These are phyloP conservation scores for Paralvinella palmiformis DNA, from an alignment of 1,140 invertebrate species.

Conservation along the genomic window DNA sequence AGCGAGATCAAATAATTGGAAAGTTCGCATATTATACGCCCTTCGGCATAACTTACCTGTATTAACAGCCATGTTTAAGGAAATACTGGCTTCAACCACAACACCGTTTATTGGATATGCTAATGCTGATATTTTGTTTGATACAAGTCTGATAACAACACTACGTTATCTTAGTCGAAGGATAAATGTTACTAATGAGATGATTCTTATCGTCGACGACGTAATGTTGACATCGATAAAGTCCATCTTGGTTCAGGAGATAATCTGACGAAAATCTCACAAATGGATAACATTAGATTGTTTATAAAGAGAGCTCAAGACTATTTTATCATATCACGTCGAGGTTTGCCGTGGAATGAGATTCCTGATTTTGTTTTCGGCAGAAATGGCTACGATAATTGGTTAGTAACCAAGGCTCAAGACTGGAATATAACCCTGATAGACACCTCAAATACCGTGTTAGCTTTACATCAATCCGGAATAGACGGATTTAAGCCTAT, in stretches of 20 bases:
- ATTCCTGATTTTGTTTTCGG: slow-evolving; percentile 16
- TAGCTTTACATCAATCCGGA: slow-evolving; percentile 33
- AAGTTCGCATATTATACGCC: too few relatives aligned
- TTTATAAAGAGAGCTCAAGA: slow-evolving; percentile 5
- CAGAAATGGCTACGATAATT: slow-evolving; percentile 16
- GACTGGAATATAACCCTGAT: slow-evolving; percentile 23
- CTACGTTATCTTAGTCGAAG: neutral
- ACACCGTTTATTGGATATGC: slow-evolving; percentile 6
- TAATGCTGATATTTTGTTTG: slow-evolving; percentile 1
- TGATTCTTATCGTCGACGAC: neutral
- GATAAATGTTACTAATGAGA: neutral
- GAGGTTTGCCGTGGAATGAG: slow-evolving; percentile 1
- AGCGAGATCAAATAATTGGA: too few relatives aligned
- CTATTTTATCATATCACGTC: slow-evolving; percentile 9
- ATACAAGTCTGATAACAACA: neutral
- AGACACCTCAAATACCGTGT: slow-evolving; percentile 26
- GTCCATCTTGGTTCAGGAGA: neutral
- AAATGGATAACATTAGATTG: neutral
- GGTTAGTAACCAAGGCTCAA: slow-evolving; percentile 21
- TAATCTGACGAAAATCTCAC: neutral
- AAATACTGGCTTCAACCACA: too few relatives aligned
- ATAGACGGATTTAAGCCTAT: too few relatives aligned
- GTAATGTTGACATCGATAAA: neutral
- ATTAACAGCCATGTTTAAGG: too few relatives aligned
- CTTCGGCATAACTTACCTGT: too few relatives aligned